These are phyloP conservation scores for Nycticorax nycticorax DNA, from an alignment of 2,113 vertebrate species.

Conservation along the genomic window DNA sequence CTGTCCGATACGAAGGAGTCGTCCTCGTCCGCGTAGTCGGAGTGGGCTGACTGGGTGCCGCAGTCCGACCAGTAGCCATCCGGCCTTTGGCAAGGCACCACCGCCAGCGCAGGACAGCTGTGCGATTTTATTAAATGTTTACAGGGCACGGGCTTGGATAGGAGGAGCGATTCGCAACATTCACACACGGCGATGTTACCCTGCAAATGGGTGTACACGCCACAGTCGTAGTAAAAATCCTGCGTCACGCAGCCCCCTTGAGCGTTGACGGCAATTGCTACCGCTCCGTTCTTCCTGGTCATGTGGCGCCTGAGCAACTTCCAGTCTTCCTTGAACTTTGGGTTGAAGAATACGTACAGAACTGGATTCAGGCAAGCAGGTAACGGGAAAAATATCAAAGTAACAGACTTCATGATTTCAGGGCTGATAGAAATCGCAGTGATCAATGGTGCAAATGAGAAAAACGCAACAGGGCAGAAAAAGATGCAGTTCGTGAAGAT, in stretches of 20 bases:
- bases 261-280: slow-evolving; percentile 55
- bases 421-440: slow-evolving; percentile 87
- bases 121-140: slow-evolving; percentile 96
- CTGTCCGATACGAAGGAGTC: slow-evolving; percentile 97
- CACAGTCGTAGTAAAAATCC: slow-evolving; percentile 84
- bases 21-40: slow-evolving; percentile 92
- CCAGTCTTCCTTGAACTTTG: slow-evolving; percentile 96
- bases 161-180: slow-evolving; percentile 86
- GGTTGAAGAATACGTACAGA: slow-evolving; percentile 95
- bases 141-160: slow-evolving; percentile 84
- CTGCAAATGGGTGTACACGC: slow-evolving; percentile 75
- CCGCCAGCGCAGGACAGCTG: slow-evolving; percentile 89
- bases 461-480: slow-evolving; percentile 96
- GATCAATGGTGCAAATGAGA: slow-evolving; percentile 91
- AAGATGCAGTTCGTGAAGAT: slow-evolving; percentile 99
- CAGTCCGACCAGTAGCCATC: slow-evolving; percentile 91
- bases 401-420: slow-evolving; percentile 95
- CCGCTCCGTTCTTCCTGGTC: slow-evolving; percentile 58
- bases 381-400: slow-evolving; percentile 93
- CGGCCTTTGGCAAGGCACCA: slow-evolving; percentile 78
- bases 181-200: slow-evolving; percentile 82
- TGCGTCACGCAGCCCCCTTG: slow-evolving; percentile 74
- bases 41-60: slow-evolving; percentile 88
- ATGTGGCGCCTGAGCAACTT: slow-evolving; percentile 73
- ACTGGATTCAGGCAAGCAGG: slow-evolving; percentile 94